Evolutionary conservation across 2,888 invertebrate species (phyloP).

Genomic region (Hypsopygia costalis): DNA sequence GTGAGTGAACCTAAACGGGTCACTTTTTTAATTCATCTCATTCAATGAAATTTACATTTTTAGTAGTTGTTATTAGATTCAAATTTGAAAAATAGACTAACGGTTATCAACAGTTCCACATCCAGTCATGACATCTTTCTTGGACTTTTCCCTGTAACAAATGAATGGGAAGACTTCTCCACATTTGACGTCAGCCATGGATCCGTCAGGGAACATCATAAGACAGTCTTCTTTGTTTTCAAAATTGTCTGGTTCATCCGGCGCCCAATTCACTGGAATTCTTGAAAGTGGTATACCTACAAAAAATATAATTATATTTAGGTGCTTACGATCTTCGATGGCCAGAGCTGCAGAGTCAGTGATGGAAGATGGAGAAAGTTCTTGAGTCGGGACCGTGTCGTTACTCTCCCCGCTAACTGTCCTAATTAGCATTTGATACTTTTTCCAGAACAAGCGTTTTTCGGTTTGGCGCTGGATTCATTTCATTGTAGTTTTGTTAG

Average conservation of each 20-base stretch:
- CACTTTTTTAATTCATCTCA: too few relatives aligned
- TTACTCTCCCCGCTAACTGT: too few relatives aligned
- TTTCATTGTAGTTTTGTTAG: too few relatives aligned
- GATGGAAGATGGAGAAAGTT: too few relatives aligned
- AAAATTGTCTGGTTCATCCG: constrained; percentile 14
- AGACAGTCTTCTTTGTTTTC: constrained; percentile 13
- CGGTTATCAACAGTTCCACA: constrained; percentile 2
- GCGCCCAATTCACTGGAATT: constrained; percentile 13
- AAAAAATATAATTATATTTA: constrained; percentile 6
- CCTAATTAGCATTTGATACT: too few relatives aligned
- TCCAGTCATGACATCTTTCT: background rate
- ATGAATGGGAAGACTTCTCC: constrained; percentile 10
- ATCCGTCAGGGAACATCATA: constrained; percentile 9
- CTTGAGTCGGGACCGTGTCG: too few relatives aligned
- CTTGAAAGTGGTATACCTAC: constrained; percentile 13
- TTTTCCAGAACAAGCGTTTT: too few relatives aligned
- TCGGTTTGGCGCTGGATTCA: too few relatives aligned
- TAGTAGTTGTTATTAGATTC: too few relatives aligned
- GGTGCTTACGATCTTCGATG: background rate
- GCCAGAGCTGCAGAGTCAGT: too few relatives aligned
- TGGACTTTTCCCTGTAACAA: constrained; percentile 11
- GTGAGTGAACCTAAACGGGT: too few relatives aligned
- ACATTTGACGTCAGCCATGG: constrained; percentile 13
- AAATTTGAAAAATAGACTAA: constrained; percentile 1
- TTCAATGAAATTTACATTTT: too few relatives aligned